Evolutionary conservation across 2,113 vertebrate genomes (phyloP).

Genomic region (Axis porcinus): DNA sequence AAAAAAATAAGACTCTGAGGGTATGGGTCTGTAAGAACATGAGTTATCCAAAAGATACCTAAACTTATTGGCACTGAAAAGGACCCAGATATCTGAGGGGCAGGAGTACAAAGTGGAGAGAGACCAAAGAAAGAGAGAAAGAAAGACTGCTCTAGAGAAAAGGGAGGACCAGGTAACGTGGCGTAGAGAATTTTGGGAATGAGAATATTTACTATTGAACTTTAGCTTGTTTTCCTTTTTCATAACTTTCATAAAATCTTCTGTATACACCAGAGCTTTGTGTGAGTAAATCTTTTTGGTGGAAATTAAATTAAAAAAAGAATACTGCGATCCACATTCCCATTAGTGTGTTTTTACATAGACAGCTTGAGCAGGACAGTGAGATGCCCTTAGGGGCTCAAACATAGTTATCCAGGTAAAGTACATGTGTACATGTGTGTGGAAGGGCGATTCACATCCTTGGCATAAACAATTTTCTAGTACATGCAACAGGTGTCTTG

Average conservation of each 20-base stretch:
- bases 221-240: constrained; percentile 5
- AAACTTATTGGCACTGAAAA: not conserved
- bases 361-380: too few species aligned
- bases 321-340: not conserved
- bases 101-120: not conserved
- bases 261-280: not conserved
- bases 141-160: not conserved
- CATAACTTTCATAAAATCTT: not conserved
- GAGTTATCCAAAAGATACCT: not conserved
- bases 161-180: not conserved
- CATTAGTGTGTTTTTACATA: not conserved
- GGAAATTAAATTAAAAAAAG: not conserved
- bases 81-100: not conserved
- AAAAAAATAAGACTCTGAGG: not conserved
- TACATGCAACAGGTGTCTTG: not conserved
- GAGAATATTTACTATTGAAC: not conserved
- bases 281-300: not conserved
- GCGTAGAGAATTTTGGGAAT: fast-evolving
- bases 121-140: not conserved
- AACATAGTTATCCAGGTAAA: fast-evolving
- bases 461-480: not conserved
- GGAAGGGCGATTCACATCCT: not conserved
- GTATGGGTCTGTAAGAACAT: not conserved
- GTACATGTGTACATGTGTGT: fast-evolving
- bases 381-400: not conserved